A percentile compares a stretch with the other conserved stretches of the same genome.
These are phyloP conservation scores for Hypolimnas misippus DNA, from an alignment of 2,888 invertebrate genomes.

Conservation along the genomic window DNA sequence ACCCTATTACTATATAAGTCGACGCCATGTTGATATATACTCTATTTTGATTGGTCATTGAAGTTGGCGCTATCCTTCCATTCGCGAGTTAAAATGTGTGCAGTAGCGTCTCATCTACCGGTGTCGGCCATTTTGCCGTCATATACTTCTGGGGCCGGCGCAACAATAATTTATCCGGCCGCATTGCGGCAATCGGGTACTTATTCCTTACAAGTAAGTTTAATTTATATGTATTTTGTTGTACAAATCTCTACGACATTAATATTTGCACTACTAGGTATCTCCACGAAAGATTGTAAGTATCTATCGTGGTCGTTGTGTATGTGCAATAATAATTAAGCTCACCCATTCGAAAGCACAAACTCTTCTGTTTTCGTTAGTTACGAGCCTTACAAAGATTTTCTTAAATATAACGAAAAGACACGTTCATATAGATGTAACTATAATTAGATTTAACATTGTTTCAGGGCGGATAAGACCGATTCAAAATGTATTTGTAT, in stretches of 20 bases:
- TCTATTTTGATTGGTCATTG: conserved; percentile 75
- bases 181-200: conserved; percentile 69
- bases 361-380: conserved; percentile 76
- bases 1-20: conserved; percentile 63
- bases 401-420: background rate
- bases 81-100: conserved; percentile 43
- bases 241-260: conserved; percentile 9
- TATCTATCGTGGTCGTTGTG: conserved; percentile 85
- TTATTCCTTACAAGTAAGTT: conserved; percentile 59
- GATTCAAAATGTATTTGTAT: conserved; percentile 94
- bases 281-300: conserved; percentile 80
- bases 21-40: conserved; percentile 59
- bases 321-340: conserved; percentile 81
- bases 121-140: conserved; percentile 71
- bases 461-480: conserved; percentile 68
- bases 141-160: conserved; percentile 42
- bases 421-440: background rate
- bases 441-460: conserved; percentile 15
- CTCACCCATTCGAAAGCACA: conserved; percentile 82
- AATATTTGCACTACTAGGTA: conserved; percentile 85
- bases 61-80: conserved; percentile 33
- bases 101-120: conserved; percentile 51
- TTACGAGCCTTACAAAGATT: conserved; percentile 72
- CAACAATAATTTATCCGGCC: conserved; percentile 58
- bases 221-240: conserved; percentile 12